phyloP scores from a whole-genome alignment of 2,797 vertebrate genomes.

The Silurus lanzhouensis region DNA sequence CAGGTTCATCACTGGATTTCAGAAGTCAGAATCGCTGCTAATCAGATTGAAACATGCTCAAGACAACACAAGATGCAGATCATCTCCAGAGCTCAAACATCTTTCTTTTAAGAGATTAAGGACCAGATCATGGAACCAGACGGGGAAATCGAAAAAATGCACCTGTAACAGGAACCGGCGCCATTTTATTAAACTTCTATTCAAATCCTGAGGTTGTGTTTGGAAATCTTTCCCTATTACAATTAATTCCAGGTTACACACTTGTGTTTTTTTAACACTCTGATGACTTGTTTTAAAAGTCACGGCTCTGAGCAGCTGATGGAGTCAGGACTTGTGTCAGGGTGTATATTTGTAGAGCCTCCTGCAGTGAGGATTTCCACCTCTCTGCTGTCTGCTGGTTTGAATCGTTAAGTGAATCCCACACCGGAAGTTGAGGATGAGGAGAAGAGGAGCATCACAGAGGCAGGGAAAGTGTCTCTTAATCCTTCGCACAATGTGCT shows the following conservation, averaged over 20 bases:
- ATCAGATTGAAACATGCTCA: conserved; percentile 71
- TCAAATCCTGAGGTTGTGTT: background rate
- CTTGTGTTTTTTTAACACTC: no score
- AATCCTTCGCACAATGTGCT: conserved; percentile 13
- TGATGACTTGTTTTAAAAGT: background rate
- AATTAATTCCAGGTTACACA: no score
- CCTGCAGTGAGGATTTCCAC: conserved; percentile 28
- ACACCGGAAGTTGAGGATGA: background rate
- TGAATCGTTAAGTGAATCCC: conserved; percentile 15
- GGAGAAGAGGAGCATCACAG: background rate
- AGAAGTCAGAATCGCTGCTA: conserved; percentile 56
- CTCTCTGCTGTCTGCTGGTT: background rate
- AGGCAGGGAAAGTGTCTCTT: conserved; percentile 33
- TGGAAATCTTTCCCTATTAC: no score
- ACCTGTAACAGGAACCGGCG: background rate
- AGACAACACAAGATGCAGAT: conserved; percentile 51
- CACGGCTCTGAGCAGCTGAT: background rate
- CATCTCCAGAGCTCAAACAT: conserved; percentile 44
- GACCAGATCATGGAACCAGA: background rate
- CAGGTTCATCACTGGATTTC: background rate
- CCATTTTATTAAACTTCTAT: background rate
- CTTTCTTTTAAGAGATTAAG: background rate
- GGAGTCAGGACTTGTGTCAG: background rate
- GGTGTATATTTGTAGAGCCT: background rate
- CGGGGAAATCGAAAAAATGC: background rate